Conservation (phyloP, 2,888 invertebrate genomes). For the Microdon myrmicae region DNA sequence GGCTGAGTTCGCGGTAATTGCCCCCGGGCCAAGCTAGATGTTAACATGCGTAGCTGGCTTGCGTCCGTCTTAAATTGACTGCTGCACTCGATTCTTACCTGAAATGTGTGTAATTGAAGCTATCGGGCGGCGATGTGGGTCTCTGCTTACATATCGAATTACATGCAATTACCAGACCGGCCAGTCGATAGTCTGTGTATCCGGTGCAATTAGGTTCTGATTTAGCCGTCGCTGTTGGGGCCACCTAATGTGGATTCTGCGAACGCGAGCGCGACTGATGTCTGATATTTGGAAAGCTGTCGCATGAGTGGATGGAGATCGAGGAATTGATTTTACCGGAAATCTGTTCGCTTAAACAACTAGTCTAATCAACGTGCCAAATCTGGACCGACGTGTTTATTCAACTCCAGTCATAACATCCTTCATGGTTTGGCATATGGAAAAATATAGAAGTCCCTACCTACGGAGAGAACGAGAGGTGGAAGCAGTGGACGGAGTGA, state of each 20-base stretch:
- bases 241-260: conserved; percentile 5
- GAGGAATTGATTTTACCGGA: conserved; percentile 40
- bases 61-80: conserved; percentile 26
- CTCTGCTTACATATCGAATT: conserved; percentile 31
- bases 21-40: conserved; percentile 29
- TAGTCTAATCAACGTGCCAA: conserved; percentile 48
- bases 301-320: conserved; percentile 26
- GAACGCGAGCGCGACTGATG: conserved; percentile 6
- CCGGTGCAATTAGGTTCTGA: conserved; percentile 30
- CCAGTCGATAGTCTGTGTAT: conserved; percentile 29
- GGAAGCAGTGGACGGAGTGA: too few species aligned
- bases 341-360: conserved; percentile 36
- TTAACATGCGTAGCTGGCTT: conserved; percentile 48
- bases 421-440: conserved; percentile 30
- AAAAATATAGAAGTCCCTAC: too few species aligned
- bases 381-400: conserved; percentile 43
- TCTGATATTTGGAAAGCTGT: conserved; percentile 25
- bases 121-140: conserved; percentile 37
- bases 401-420: conserved; percentile 40
- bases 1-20: conserved; percentile 46
- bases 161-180: conserved; percentile 29
- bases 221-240: conserved; percentile 10
- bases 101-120: conserved; percentile 43
- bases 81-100: conserved; percentile 31
- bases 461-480: too few species aligned